Conservation (phyloP, 1,140 invertebrate genomes). For the Cotesia glomerata region DNA sequence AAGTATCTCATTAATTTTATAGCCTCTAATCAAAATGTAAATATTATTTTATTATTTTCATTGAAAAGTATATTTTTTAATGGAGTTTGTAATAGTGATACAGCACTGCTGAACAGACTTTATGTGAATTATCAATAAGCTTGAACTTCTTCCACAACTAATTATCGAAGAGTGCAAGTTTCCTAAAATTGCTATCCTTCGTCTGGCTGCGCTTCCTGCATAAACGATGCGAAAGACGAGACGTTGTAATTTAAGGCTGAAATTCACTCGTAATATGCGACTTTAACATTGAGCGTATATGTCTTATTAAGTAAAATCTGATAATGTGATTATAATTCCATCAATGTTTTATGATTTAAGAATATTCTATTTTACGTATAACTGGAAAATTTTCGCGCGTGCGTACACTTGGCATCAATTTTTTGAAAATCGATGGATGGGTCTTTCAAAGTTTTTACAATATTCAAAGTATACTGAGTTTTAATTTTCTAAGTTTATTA, state of each 20-base stretch:
- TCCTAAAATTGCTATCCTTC: slow-evolving; percentile 20
- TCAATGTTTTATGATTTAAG: slow-evolving; percentile 22
- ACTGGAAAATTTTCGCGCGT: too few species aligned
- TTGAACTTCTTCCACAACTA: slow-evolving; percentile 11
- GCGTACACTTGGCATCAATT: too few species aligned
- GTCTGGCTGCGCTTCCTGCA: slow-evolving; percentile 14
- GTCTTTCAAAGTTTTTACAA: too few species aligned
- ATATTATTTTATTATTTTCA: too few species aligned
- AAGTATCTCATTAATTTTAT: too few species aligned
- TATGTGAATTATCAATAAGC: slow-evolving; percentile 18
- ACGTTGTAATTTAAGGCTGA: slow-evolving; percentile 22
- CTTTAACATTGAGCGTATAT: not conserved
- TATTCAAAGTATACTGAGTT: too few species aligned
- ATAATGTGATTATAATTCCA: slow-evolving; percentile 27
- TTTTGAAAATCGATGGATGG: too few species aligned
- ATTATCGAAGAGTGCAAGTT: not conserved
- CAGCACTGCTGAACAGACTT: not conserved
- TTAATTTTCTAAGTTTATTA: too few species aligned
- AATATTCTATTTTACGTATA: too few species aligned
- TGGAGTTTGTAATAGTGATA: too few species aligned
- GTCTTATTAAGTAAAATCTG: slow-evolving; percentile 25
- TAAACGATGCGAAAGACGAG: slow-evolving; percentile 31
- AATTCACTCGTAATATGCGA: not conserved
- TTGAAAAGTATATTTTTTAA: too few species aligned
- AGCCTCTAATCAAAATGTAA: too few species aligned